Percentiles rank a stretch among this genome's conserved stretches.
Conservation (phyloP, 2,113 vertebrate genomes). For the Oryzias celebensis region DNA sequence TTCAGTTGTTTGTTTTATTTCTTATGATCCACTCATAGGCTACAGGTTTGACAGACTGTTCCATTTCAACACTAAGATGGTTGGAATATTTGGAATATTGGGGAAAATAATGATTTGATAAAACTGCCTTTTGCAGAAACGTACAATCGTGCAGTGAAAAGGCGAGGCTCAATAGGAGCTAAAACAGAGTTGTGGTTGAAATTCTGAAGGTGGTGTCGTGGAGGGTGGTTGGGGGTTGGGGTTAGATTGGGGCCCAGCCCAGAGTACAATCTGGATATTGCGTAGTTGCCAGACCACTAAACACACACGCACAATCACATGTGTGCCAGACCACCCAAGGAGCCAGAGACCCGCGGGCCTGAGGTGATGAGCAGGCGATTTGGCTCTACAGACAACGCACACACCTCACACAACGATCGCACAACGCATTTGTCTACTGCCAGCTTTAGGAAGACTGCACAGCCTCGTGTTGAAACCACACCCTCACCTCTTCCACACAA, state of each 20-base stretch:
- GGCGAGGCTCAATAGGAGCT: constrained; percentile 45
- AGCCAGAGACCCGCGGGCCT: constrained; percentile 73
- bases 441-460: constrained; percentile 34
- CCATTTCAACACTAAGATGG: too few species aligned
- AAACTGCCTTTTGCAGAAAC: constrained; percentile 45
- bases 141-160: constrained; percentile 40
- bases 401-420: constrained; percentile 61
- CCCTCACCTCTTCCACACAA: constrained; percentile 47
- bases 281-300: constrained; percentile 81
- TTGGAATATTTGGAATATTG: neutral
- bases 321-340: constrained; percentile 72
- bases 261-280: constrained; percentile 81
- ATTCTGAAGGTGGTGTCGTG: constrained; percentile 77
- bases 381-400: constrained; percentile 75
- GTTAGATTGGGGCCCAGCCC: constrained; percentile 78
- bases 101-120: constrained; percentile 20
- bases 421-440: constrained; percentile 34
- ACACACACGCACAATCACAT: constrained; percentile 38
- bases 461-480: constrained; percentile 54
- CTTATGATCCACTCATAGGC: too few species aligned
- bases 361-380: constrained; percentile 83
- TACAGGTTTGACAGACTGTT: too few species aligned
- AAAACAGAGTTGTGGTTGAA: constrained; percentile 70
- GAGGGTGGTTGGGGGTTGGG: constrained; percentile 69
- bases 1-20: too few species aligned